Evolutionary conservation across 1,140 invertebrate genomes (phyloP).

Genomic region (Pseudomyrmex pallidus): DNA sequence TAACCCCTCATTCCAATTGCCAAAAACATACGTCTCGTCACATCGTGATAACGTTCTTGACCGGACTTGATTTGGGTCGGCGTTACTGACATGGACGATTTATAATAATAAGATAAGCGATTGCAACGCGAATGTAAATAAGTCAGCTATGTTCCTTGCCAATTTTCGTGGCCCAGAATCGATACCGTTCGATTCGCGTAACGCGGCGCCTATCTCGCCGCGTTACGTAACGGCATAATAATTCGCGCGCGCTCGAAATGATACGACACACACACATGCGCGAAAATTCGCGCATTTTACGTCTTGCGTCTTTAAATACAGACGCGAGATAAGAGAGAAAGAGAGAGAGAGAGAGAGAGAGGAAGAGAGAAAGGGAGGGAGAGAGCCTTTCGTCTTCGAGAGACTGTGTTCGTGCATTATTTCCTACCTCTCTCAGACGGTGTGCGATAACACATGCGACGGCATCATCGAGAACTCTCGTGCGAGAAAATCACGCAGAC

Average conservation of each 20-base stretch:
- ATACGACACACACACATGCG: not conserved
- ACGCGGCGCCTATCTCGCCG: not conserved
- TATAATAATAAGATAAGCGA: constrained; percentile 69
- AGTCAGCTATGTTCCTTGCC: constrained; percentile 29
- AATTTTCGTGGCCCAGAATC: constrained; percentile 37
- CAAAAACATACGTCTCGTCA: constrained; percentile 62
- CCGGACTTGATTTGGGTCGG: constrained; percentile 65
- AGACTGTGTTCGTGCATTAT: not conserved
- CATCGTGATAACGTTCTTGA: not conserved
- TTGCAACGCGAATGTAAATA: constrained; percentile 71
- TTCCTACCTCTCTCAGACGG: not conserved
- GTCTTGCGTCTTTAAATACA: not conserved
- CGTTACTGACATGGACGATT: constrained; percentile 60
- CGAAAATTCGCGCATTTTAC: not conserved
- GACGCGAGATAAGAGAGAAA: not conserved
- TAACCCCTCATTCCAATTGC: constrained; percentile 62
- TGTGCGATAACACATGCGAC: constrained; percentile 8
- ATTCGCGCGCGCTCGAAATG: not conserved
- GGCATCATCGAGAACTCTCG: not conserved
- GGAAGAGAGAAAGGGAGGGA: not conserved
- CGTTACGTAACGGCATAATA: constrained; percentile 52
- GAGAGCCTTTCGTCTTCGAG: constrained; percentile 2
- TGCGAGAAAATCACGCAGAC: no score
- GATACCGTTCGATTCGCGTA: not conserved
- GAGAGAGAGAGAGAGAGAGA: no score